Evolutionary conservation across 2,888 invertebrate species (phyloP).

Genomic region (Acanthoscelides obtectus): DNA sequence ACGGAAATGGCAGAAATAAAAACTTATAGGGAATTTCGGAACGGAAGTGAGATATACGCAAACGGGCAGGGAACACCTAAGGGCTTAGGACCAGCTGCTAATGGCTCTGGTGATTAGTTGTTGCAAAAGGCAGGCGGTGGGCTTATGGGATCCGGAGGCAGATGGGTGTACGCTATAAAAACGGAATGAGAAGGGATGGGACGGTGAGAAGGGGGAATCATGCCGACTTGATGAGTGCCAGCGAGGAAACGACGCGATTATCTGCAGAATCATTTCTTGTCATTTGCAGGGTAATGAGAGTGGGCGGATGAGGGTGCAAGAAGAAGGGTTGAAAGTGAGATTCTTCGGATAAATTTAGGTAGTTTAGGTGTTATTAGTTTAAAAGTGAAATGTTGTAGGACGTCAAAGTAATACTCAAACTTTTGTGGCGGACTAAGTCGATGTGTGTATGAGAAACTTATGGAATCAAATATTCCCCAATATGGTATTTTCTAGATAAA

Average conservation of each 20-base stretch:
- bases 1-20: neutral
- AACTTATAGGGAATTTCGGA: neutral
- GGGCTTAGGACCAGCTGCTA: neutral
- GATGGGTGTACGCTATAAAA: neutral
- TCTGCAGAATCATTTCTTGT: neutral
- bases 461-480: too few species aligned
- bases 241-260: neutral
- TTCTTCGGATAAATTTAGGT: too few species aligned
- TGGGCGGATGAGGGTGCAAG: neutral
- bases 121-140: neutral
- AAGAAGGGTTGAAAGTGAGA: too few species aligned
- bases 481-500: too few species aligned
- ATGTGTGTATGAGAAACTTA: too few species aligned
- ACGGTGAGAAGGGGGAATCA: neutral
- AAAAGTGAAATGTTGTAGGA: too few species aligned
- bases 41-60: neutral
- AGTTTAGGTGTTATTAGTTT: too few species aligned
- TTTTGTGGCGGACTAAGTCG: too few species aligned
- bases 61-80: too few species aligned
- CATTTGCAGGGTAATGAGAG: neutral
- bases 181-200: neutral
- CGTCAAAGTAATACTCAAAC: too few species aligned
- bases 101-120: neutral
- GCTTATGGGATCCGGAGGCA: neutral
- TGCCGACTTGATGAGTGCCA: neutral